Evolutionary conservation across 2,797 vertebrate genomes (phyloP).

Genomic region (Channallabes apus): DNA sequence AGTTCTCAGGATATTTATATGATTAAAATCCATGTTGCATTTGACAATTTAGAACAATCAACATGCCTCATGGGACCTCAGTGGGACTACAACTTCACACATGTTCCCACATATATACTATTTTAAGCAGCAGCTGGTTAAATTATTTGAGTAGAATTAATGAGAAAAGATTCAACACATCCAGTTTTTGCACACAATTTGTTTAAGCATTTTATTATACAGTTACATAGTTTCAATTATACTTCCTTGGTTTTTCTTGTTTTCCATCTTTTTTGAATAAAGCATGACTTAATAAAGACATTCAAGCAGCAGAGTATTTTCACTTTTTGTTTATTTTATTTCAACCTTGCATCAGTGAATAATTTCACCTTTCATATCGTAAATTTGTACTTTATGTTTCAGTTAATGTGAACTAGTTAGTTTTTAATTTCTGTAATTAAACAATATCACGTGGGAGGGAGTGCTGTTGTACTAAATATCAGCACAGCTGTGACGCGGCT

Average conservation of each 20-base stretch:
- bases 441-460: too few relatives aligned
- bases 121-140: not conserved
- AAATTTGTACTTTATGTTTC: not conserved
- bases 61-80: not conserved
- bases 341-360: not conserved
- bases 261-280: not conserved
- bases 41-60: not conserved
- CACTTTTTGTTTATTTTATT: not conserved
- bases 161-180: not conserved
- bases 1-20: not conserved
- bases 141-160: not conserved
- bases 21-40: not conserved
- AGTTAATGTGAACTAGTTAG: not conserved
- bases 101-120: not conserved
- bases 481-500: too few relatives aligned
- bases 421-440: not conserved
- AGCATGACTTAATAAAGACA: not conserved
- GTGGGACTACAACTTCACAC: not conserved
- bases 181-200: not conserved
- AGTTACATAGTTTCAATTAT: not conserved
- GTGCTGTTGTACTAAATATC: too few relatives aligned
- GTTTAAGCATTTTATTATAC: not conserved
- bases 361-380: not conserved
- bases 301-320: not conserved
- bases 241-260: not conserved